Conservation (phyloP, 2,888 invertebrate species). For the Ceriagrion tenellum region DNA sequence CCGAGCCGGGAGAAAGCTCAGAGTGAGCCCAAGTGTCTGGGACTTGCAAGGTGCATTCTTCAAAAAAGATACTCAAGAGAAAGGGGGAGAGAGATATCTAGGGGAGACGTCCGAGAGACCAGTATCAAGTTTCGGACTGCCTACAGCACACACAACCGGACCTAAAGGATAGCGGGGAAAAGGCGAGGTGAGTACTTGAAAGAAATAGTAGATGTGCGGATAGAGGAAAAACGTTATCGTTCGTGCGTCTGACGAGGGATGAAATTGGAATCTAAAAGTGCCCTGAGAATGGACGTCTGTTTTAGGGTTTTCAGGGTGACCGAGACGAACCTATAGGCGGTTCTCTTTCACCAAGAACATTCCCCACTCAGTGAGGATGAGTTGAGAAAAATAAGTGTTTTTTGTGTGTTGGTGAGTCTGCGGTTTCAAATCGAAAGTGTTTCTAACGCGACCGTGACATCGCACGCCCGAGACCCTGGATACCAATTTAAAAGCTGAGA, state of each 20-base stretch:
- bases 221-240: neutral
- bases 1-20: slow-evolving; percentile 48
- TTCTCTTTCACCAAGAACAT: neutral
- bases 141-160: neutral
- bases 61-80: neutral
- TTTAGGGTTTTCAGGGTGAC: neutral
- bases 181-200: neutral
- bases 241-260: neutral
- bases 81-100: neutral
- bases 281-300: neutral
- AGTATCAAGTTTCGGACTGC: neutral
- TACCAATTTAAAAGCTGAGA: neutral
- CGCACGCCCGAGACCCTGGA: neutral
- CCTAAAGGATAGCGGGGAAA: neutral
- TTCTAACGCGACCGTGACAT: neutral
- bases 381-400: neutral
- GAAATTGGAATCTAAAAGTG: neutral
- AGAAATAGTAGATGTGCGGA: too few species aligned
- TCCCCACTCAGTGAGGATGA: neutral
- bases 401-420: neutral
- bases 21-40: slow-evolving; percentile 53
- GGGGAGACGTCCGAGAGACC: neutral
- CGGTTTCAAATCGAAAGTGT: neutral
- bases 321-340: neutral
- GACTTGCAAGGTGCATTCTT: slow-evolving; percentile 33